These are phyloP conservation scores for Nasua narica DNA, from an alignment of 2,797 vertebrate genomes.

Conservation along the genomic window DNA sequence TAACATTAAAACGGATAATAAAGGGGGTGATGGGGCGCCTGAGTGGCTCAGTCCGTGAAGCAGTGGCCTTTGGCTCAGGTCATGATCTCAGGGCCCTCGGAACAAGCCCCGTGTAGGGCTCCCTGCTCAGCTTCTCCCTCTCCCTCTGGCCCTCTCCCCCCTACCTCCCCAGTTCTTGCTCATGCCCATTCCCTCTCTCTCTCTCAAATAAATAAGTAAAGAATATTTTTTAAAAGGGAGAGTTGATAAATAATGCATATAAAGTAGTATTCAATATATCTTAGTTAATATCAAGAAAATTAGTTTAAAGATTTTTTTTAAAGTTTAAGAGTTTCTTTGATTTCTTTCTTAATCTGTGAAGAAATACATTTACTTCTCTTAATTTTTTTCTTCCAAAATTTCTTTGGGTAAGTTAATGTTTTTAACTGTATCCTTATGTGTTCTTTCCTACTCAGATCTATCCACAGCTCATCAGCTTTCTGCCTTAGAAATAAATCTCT, in stretches of 20 bases:
- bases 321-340: background rate
- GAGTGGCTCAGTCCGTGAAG: background rate
- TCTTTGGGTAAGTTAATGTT: background rate
- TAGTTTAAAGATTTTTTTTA: background rate
- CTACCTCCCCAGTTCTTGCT: background rate
- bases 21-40: background rate
- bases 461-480: background rate
- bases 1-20: background rate
- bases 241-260: background rate
- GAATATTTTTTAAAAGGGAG: background rate
- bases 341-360: background rate
- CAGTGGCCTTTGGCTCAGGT: too few species aligned
- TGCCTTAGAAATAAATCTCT: background rate
- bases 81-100: too few species aligned
- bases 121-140: background rate
- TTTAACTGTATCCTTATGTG: background rate
- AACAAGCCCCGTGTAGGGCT: too few species aligned
- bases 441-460: background rate
- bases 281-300: constrained; percentile 1
- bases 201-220: background rate
- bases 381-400: background rate
- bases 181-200: background rate
- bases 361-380: background rate
- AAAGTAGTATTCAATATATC: background rate
- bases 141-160: background rate